Conservation (phyloP, 2,797 vertebrate species). For the Psittacula echo region DNA sequence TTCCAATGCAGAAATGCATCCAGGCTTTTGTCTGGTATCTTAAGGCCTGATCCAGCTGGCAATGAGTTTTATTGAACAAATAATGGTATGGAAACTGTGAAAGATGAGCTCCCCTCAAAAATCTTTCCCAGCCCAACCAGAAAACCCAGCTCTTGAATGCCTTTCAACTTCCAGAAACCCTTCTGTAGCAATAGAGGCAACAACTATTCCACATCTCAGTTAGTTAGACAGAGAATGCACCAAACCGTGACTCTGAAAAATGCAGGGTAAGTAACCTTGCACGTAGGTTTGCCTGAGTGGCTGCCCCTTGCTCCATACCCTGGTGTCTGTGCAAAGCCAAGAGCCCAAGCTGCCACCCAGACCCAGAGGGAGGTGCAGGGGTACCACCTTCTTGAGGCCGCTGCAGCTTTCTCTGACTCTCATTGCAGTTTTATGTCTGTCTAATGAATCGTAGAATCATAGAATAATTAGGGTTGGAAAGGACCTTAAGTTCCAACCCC, state of each 20-base stretch:
- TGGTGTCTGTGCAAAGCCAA: background rate
- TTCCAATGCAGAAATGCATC: background rate
- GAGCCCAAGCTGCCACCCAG: background rate
- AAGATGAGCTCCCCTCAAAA: background rate
- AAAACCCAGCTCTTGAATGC: background rate
- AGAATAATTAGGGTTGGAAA: background rate
- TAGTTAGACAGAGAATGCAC: background rate
- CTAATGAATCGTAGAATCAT: background rate
- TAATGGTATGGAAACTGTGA: background rate
- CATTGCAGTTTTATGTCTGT: background rate
- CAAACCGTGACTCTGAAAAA: background rate
- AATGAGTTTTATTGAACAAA: background rate
- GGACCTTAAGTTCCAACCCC: background rate
- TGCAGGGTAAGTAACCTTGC: background rate
- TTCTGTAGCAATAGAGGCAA: background rate
- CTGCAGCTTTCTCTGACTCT: background rate
- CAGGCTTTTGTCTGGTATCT: background rate
- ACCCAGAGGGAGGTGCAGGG: background rate
- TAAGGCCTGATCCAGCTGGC: background rate
- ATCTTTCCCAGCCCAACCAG: background rate
- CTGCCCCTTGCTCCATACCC: background rate
- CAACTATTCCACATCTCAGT: background rate
- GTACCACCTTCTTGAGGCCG: rapidly evolving
- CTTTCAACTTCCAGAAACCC: background rate
- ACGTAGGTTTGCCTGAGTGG: background rate